Percentiles rank a stretch among this genome's conserved stretches.
phyloP scores from a whole-genome alignment of 92 coral and sea anemone genomes.

The Virgularia gustaviana region DNA sequence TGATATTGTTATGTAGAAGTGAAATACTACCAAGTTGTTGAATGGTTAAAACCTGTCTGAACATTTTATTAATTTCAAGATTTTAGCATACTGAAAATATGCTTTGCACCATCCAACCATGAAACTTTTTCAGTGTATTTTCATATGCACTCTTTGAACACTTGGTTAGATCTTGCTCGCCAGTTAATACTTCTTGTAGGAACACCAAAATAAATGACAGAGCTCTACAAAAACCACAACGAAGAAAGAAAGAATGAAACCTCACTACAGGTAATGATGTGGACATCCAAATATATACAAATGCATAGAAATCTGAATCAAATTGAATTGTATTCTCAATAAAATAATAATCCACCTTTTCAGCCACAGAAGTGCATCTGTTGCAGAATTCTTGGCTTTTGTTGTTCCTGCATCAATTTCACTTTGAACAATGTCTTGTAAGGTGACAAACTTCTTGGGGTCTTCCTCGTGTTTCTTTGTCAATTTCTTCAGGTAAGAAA shows the following conservation, averaged over 20 bases:
- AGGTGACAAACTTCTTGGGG: constrained; percentile 64
- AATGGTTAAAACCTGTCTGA: not conserved
- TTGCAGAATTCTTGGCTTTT: constrained; percentile 81
- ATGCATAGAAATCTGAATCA: not conserved
- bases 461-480: constrained; percentile 60
- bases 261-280: too few relatives aligned
- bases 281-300: too few relatives aligned
- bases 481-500: too few relatives aligned
- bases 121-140: constrained; percentile 69
- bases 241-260: too few relatives aligned
- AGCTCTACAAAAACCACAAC: too few relatives aligned
- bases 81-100: constrained; percentile 88
- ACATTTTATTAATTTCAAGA: not conserved
- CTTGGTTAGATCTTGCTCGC: constrained; percentile 76
- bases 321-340: not conserved
- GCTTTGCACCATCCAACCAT: constrained; percentile 89
- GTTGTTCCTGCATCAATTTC: constrained; percentile 74
- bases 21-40: not conserved
- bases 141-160: constrained; percentile 91
- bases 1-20: not conserved
- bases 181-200: constrained; percentile 77
- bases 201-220: constrained; percentile 72
- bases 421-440: constrained; percentile 78
- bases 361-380: constrained; percentile 96
- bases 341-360: constrained; percentile 58